phyloP scores from a whole-genome alignment of 2,888 invertebrate genomes.

The Yponomeuta plumbellus region DNA sequence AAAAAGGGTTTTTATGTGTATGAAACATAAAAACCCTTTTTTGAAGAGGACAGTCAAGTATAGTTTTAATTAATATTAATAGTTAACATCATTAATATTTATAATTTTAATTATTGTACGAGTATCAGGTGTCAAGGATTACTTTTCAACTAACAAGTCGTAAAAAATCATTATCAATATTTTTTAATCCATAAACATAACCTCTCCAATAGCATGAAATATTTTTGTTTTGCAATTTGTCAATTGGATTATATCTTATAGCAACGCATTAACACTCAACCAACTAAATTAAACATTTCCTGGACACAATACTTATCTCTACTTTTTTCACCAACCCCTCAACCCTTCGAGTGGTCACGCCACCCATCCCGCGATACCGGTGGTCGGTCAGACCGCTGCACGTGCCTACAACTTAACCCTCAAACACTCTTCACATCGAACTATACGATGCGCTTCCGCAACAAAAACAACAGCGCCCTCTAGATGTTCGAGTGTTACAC shows the following conservation, averaged over 20 bases:
- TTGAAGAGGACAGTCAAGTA: no score
- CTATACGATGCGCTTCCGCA: slow-evolving; percentile 44
- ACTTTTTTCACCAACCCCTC: not conserved
- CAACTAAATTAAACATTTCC: not conserved
- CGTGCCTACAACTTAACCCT: slow-evolving; percentile 52
- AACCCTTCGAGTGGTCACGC: not conserved
- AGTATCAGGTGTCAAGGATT: no score
- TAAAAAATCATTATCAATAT: no score
- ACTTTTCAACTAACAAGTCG: no score
- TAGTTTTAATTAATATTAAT: no score
- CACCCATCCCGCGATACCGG: slow-evolving; percentile 15
- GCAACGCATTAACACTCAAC: not conserved
- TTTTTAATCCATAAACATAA: no score
- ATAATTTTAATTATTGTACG: no score
- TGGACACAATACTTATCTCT: not conserved
- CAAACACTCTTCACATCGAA: slow-evolving; percentile 26
- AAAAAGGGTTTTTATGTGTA: no score
- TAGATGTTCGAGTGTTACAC: slow-evolving; percentile 18
- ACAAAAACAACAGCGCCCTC: slow-evolving; percentile 34
- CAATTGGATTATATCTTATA: not conserved
- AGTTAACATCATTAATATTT: no score
- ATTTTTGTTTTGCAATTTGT: no score
- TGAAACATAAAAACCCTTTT: no score
- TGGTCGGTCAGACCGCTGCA: slow-evolving; percentile 31
- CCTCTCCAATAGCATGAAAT: no score